A percentile compares a stretch with the other conserved stretches of the same genome.
Conservation (phyloP, 2,888 invertebrate species). For the Eupithecia inturbata region DNA sequence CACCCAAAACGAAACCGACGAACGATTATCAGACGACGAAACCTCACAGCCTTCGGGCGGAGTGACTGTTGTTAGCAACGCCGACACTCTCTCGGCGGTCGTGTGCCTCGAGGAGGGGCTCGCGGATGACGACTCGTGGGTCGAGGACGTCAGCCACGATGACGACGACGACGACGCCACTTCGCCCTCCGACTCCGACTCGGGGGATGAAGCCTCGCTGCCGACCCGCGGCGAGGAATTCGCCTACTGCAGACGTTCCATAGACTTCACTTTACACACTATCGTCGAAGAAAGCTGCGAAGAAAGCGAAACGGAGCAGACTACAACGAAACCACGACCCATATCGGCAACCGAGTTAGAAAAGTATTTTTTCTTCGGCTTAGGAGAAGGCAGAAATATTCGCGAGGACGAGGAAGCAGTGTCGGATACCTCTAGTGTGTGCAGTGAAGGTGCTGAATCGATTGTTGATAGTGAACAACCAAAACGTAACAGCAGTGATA, state of each 20-base stretch:
- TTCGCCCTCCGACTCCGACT: slow-evolving; percentile 87
- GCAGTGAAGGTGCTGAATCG: slow-evolving; percentile 92
- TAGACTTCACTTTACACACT: slow-evolving; percentile 96
- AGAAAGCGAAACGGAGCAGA: slow-evolving; percentile 93
- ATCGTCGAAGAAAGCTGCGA: slow-evolving; percentile 97
- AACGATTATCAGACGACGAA: slow-evolving; percentile 77
- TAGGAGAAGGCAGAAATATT: slow-evolving; percentile 88
- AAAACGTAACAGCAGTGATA: slow-evolving; percentile 82
- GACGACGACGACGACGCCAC: slow-evolving; percentile 87
- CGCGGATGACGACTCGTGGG: slow-evolving; percentile 96
- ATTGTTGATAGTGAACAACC: slow-evolving; percentile 85
- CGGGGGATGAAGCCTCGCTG: slow-evolving; percentile 87
- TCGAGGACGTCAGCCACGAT: slow-evolving; percentile 93
- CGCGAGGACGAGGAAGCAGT: slow-evolving; percentile 86
- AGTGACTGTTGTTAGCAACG: slow-evolving; percentile 88
- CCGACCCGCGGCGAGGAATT: slow-evolving; percentile 92
- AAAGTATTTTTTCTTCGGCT: slow-evolving; percentile 94
- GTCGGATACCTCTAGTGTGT: slow-evolving; percentile 93
- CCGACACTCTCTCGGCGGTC: slow-evolving; percentile 88
- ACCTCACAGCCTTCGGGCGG: slow-evolving; percentile 81
- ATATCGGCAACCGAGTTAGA: slow-evolving; percentile 93
- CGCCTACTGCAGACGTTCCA: slow-evolving; percentile 90
- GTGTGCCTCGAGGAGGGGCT: slow-evolving; percentile 93
- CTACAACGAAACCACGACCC: slow-evolving; percentile 85
- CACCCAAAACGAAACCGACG: slow-evolving; percentile 71